Evolutionary conservation across 1,140 invertebrate genomes (phyloP), one percentile per base, ranked within the genome.

Genomic region (Lepidurus packardi): DNA sequence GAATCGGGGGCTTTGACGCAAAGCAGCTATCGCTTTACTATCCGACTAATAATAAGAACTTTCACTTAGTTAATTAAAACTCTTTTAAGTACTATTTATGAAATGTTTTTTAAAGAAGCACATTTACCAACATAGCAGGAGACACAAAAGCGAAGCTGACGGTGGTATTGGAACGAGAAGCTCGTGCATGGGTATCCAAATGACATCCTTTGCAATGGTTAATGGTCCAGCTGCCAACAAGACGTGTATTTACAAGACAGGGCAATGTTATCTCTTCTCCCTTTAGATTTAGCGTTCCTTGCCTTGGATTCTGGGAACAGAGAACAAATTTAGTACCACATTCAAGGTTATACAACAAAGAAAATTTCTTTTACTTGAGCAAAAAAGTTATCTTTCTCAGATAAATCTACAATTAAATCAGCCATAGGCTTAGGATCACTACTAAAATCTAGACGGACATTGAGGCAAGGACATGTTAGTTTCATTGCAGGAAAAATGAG

Each of bases 181-280:
- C 53, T 65, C 16, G 21, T 65, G 75, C 75, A 45, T 77, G 75
- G 41, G 75, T 77, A 47, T 77, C 75, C 43, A 44, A 45, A 11
- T 42, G 43, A 77, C 75, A 77, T 13, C 75, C 75, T 34, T 77
- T 45, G 75, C 75, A 77, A n/a, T 44, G 75, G 42, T 43, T 43
- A 45, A 77, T 24, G 7, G 43, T 77, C 75, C 75, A 77, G 34
- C 47, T 77, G 25, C 41, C 75, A 34, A 77, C 75, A 13, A 25
- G 25, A 16, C 75, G 43, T 8, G 75, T 25, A 43, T 77, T 43
- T 25, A 77, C 43, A 10, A 77, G 75, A n/a, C 11, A 42, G 13
- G 53, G 8, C 13, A 65, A 65, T 65, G 16, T 65, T n/a, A 65
- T 21, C 21, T 7, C 53, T 65, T 65, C 53, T 65, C 53, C 53